Percentiles rank a stretch among this genome's conserved stretches.
Conservation (phyloP, 1,140 invertebrate species). For the Globodera rostochiensis region DNA sequence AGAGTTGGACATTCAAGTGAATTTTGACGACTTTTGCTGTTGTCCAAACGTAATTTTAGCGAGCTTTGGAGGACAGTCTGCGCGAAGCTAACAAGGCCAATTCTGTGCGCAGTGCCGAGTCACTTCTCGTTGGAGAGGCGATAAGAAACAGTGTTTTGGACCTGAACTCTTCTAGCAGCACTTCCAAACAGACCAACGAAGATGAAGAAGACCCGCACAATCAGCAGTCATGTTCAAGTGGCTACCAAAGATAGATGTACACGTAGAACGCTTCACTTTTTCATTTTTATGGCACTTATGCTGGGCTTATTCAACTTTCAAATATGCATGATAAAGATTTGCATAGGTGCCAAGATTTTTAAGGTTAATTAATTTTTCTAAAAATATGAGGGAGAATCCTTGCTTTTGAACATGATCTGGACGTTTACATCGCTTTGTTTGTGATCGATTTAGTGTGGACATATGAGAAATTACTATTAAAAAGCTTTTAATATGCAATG, state of each 20-base stretch:
- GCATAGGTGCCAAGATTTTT: background rate
- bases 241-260: slow-evolving; percentile 7
- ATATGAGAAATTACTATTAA: background rate
- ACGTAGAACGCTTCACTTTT: background rate
- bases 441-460: background rate
- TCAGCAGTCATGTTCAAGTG: slow-evolving; percentile 21
- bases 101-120: slow-evolving; percentile 15
- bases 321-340: background rate
- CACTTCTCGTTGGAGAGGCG: slow-evolving; percentile 13
- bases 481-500: background rate
- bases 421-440: no score
- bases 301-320: background rate
- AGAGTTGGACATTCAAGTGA: slow-evolving; percentile 29
- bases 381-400: background rate
- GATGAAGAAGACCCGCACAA: slow-evolving; percentile 21
- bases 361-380: background rate
- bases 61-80: slow-evolving; percentile 31
- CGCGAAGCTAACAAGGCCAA: slow-evolving; percentile 21
- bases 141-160: slow-evolving; percentile 10
- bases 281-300: background rate
- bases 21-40: slow-evolving; percentile 7
- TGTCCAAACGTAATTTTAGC: slow-evolving; percentile 25
- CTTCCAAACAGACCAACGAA: slow-evolving; percentile 10
- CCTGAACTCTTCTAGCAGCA: background rate
- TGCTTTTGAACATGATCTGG: background rate